phyloP scores from a whole-genome alignment of 2,888 invertebrate species.

The Luperina testacea region DNA sequence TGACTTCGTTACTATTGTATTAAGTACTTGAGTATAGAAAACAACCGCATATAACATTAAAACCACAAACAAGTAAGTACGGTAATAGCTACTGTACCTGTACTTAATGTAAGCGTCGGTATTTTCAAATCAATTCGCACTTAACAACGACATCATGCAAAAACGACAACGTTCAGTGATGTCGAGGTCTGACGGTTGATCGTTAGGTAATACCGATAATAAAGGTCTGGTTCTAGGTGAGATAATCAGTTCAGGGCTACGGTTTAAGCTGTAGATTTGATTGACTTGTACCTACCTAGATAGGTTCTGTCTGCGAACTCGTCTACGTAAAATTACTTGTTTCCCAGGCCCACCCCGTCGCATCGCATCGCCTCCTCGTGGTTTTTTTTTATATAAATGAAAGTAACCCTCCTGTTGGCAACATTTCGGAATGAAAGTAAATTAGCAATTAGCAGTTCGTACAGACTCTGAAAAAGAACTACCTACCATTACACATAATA shows the following conservation, averaged over 20 bases:
- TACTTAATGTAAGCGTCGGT: constrained; percentile 3
- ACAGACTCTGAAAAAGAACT: not conserved
- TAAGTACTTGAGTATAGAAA: no score
- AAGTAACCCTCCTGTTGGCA: not conserved
- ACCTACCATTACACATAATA: no score
- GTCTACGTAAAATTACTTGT: no score
- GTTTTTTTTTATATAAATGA: no score
- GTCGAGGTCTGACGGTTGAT: constrained; percentile 35
- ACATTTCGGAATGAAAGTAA: not conserved
- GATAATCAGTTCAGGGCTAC: constrained; percentile 19
- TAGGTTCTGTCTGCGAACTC: no score
- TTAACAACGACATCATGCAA: constrained; percentile 14
- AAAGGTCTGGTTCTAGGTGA: constrained; percentile 40
- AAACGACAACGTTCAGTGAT: constrained; percentile 22
- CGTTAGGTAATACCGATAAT: constrained; percentile 5
- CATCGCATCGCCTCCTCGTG: no score
- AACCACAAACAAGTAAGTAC: not conserved
- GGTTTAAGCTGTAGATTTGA: not conserved
- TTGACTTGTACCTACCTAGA: not conserved
- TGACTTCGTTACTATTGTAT: no score
- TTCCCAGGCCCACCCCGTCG: no score
- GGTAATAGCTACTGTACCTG: not conserved
- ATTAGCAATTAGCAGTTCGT: not conserved
- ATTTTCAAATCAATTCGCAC: constrained; percentile 36
- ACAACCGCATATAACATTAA: not conserved